phyloP scores from a whole-genome alignment of 2,113 vertebrate species.

The Crotalus viridis region DNA sequence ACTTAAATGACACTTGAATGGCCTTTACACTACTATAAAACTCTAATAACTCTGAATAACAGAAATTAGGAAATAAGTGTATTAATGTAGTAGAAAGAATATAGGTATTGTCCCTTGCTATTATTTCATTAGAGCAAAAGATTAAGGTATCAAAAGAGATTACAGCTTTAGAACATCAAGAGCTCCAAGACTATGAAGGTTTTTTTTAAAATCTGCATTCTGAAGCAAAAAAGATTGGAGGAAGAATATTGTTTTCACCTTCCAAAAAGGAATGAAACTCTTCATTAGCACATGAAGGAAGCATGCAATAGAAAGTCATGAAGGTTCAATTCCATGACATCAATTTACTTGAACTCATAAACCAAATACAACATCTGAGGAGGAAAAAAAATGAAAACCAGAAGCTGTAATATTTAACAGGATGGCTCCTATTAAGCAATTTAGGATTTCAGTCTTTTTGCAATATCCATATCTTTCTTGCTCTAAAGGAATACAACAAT shows the following conservation, averaged over 20 bases:
- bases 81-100: slow-evolving; percentile 36
- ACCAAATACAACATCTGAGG: slow-evolving; percentile 34
- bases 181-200: slow-evolving; percentile 33
- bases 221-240: slow-evolving; percentile 43
- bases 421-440: slow-evolving; percentile 33
- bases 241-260: slow-evolving; percentile 30
- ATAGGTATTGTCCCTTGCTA: slow-evolving; percentile 18
- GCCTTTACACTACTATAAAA: slow-evolving; percentile 30
- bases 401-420: slow-evolving; percentile 39
- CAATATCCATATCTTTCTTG: slow-evolving; percentile 10
- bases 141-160: slow-evolving; percentile 23
- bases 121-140: slow-evolving; percentile 38
- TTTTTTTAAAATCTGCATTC: slow-evolving; percentile 29
- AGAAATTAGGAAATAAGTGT: slow-evolving; percentile 20
- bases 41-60: slow-evolving; percentile 37
- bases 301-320: slow-evolving; percentile 28
- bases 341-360: slow-evolving; percentile 47
- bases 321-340: slow-evolving; percentile 40
- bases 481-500: background rate
- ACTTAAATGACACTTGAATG: slow-evolving; percentile 27
- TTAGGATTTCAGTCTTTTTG: slow-evolving; percentile 33
- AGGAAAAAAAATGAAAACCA: slow-evolving; percentile 11
- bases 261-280: slow-evolving; percentile 43
- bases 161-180: background rate
- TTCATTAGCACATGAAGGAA: slow-evolving; percentile 31